Evolutionary conservation across 2,113 vertebrate genomes (phyloP).

Genomic region (Cryptotis parvus): DNA sequence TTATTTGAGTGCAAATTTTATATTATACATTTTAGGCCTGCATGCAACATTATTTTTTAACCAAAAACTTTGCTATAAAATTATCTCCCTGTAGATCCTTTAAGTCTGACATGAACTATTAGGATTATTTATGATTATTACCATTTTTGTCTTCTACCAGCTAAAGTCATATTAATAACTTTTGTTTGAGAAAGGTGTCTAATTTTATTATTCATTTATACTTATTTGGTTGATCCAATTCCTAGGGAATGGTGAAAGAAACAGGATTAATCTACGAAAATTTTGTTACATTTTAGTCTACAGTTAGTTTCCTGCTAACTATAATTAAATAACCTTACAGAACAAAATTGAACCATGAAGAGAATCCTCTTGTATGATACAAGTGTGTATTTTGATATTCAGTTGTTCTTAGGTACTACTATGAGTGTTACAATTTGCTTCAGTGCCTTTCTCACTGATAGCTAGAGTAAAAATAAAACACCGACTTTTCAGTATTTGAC

Average conservation of each 20-base stretch:
- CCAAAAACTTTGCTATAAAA: neutral
- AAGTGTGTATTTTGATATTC: neutral
- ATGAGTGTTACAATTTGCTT: neutral
- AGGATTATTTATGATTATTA: neutral
- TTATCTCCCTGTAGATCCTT: neutral
- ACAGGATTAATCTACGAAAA: conserved; percentile 1
- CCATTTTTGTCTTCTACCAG: neutral
- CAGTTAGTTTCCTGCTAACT: conserved; percentile 4
- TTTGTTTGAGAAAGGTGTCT: neutral
- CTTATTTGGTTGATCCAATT: neutral
- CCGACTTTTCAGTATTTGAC: neutral
- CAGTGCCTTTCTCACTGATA: neutral
- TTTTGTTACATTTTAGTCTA: neutral
- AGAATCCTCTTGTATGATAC: neutral
- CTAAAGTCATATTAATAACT: conserved; percentile 19
- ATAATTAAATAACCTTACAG: conserved; percentile 2
- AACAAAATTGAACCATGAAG: conserved; percentile 21
- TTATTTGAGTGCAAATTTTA: conserved; percentile 61
- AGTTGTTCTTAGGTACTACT: neutral
- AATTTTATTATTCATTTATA: neutral
- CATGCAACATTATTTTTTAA: conserved; percentile 52
- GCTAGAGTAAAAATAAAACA: neutral
- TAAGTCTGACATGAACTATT: neutral
- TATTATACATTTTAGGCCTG: conserved; percentile 43
- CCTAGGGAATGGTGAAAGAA: neutral